phyloP scores from a whole-genome alignment of 2,888 invertebrate genomes.

The Micoletzkya japonica region DNA sequence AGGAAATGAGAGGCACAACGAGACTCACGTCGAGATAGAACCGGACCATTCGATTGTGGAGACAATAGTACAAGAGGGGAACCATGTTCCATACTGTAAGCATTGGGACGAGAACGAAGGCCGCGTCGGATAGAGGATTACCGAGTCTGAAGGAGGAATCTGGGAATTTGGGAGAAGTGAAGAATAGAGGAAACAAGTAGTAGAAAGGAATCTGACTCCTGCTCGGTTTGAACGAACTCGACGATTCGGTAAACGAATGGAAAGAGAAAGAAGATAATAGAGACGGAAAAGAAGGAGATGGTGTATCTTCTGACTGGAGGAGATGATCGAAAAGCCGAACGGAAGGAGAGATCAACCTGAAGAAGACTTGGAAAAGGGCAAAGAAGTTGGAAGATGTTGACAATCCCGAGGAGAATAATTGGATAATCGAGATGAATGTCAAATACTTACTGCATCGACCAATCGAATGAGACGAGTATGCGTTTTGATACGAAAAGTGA shows the following conservation, averaged over 20 bases:
- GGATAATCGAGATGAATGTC: not conserved
- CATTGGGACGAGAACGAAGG: slow-evolving; percentile 53
- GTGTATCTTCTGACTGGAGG: slow-evolving; percentile 48
- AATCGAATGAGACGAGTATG: slow-evolving; percentile 24
- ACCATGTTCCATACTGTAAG: slow-evolving; percentile 58
- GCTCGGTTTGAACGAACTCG: slow-evolving; percentile 40
- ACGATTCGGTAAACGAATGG: slow-evolving; percentile 43
- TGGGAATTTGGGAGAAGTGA: too few relatives aligned
- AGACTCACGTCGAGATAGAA: slow-evolving; percentile 38
- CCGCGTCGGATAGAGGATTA: slow-evolving; percentile 34
- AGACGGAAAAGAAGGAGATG: slow-evolving; percentile 39
- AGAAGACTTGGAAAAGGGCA: not conserved
- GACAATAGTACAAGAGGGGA: slow-evolving; percentile 56
- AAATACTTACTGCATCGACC: slow-evolving; percentile 21
- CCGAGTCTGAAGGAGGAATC: slow-evolving; percentile 28
- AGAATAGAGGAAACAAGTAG: not conserved
- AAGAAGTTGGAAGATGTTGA: not conserved
- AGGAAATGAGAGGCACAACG: not conserved
- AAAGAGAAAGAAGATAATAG: slow-evolving; percentile 37
- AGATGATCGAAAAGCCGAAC: slow-evolving; percentile 52
- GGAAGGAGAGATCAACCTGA: slow-evolving; percentile 49
- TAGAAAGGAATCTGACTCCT: slow-evolving; percentile 1
- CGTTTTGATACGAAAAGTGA: slow-evolving; percentile 29
- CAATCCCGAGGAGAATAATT: too few relatives aligned
- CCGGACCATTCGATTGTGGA: slow-evolving; percentile 49